These are phyloP conservation scores for Chionomys nivalis DNA, from an alignment of 2,113 vertebrate genomes.

Conservation along the genomic window DNA sequence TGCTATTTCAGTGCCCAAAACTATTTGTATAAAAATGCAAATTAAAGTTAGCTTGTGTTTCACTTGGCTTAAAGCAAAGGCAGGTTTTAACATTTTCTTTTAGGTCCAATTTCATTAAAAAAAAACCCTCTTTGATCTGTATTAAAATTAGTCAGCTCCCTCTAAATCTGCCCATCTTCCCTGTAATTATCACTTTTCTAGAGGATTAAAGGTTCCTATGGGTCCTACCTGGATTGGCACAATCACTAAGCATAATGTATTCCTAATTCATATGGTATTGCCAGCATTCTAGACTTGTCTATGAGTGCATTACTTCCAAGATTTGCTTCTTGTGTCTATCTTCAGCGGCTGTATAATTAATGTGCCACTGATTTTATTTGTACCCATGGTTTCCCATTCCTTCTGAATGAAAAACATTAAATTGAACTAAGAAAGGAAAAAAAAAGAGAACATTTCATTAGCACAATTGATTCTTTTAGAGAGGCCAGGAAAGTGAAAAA, in stretches of 20 bases:
- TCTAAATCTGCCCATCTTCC: constrained; percentile 43
- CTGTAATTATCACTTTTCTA: constrained; percentile 9
- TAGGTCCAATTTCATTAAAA: constrained; percentile 61
- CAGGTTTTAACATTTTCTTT: constrained; percentile 69
- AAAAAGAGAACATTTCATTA: neutral
- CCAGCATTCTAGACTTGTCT: neutral
- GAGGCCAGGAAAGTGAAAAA: neutral
- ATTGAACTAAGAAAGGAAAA: neutral
- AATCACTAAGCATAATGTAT: neutral
- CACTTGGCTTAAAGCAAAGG: constrained; percentile 69
- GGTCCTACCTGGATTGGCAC: neutral
- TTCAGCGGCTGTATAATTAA: neutral
- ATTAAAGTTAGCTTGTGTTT: constrained; percentile 76
- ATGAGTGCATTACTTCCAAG: neutral
- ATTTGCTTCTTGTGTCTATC: neutral
- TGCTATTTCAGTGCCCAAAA: constrained; percentile 71
- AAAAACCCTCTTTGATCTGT: constrained; percentile 49
- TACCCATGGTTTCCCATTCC: neutral
- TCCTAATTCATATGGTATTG: neutral
- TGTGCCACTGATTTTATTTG: neutral
- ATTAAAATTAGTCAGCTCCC: constrained; percentile 52
- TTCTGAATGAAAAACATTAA: constrained; percentile 25
- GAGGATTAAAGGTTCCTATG: neutral
- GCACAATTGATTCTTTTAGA: neutral
- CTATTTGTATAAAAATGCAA: constrained; percentile 77